phyloP scores from a whole-genome alignment of 2,888 invertebrate species.

The Cantharis rustica region DNA sequence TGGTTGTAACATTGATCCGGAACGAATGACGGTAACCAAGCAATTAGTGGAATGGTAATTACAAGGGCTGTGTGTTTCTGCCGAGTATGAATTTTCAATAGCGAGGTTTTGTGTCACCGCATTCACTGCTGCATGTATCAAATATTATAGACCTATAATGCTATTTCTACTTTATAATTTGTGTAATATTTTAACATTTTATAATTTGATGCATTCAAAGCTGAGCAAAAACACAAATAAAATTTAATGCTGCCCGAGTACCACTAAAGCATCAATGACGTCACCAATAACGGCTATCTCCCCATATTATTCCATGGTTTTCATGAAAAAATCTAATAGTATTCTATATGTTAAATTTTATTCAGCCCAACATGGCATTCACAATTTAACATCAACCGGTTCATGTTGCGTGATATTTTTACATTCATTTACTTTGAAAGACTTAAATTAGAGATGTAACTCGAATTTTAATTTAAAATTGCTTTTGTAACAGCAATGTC shows the following conservation, averaged over 20 bases:
- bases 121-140: slow-evolving; percentile 22
- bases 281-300: background rate
- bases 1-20: slow-evolving; percentile 37
- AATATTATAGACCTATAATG: slow-evolving; percentile 9
- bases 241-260: background rate
- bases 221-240: background rate
- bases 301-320: background rate
- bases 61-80: slow-evolving; percentile 31
- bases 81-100: slow-evolving; percentile 33
- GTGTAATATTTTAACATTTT: background rate
- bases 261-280: background rate
- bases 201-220: background rate
- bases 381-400: background rate
- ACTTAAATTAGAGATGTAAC: background rate
- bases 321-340: background rate
- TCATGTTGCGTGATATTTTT: background rate
- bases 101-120: slow-evolving; percentile 31
- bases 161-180: background rate
- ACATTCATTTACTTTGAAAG: background rate
- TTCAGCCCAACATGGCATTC: background rate
- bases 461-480: background rate
- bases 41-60: slow-evolving; percentile 42
- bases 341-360: background rate
- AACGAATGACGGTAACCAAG: slow-evolving; percentile 38
- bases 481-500: background rate